Evolutionary conservation across 2,797 vertebrate species (phyloP).

Genomic region (Chloroceryle inda): DNA sequence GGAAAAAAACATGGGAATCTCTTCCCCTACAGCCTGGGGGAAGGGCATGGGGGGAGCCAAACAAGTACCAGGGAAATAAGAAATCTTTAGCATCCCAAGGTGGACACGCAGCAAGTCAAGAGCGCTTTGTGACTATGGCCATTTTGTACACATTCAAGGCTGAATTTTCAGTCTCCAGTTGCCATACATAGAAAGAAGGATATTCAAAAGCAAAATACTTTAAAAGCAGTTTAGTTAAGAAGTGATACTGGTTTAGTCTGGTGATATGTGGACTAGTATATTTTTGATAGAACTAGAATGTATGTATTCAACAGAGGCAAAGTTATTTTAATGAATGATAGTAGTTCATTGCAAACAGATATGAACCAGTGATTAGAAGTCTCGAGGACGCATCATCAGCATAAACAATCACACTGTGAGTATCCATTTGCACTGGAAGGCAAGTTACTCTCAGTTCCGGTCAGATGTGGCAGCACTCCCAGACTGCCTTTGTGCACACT

Average conservation of each 20-base stretch:
- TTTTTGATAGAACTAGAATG: neutral
- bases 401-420: neutral
- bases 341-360: neutral
- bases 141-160: neutral
- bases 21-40: neutral
- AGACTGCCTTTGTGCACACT: neutral
- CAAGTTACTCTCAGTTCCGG: neutral
- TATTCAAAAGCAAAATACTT: neutral
- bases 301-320: neutral
- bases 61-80: neutral
- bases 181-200: neutral
- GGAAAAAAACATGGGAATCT: neutral
- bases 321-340: neutral
- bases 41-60: no score
- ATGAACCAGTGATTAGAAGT: neutral
- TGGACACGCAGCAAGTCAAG: neutral
- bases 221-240: neutral
- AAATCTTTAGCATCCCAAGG: neutral
- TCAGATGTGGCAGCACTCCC: neutral
- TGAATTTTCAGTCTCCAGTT: neutral
- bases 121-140: neutral
- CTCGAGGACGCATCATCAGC: neutral
- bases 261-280: neutral
- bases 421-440: neutral
- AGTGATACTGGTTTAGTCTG: neutral